Evolutionary conservation across 2,113 vertebrate genomes (phyloP).

Genomic region (Rhizomys pruinosus): DNA sequence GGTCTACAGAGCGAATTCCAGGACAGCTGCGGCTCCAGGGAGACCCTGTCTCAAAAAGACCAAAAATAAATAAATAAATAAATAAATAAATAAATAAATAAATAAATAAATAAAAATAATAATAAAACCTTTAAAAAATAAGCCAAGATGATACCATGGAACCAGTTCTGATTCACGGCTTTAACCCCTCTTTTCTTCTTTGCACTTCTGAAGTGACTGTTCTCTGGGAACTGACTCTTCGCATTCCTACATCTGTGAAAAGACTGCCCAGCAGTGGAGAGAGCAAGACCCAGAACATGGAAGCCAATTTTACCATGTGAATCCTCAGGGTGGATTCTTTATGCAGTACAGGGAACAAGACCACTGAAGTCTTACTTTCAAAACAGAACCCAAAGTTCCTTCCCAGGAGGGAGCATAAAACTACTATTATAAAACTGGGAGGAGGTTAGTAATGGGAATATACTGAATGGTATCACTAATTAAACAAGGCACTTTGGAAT

Average conservation of each 20-base stretch:
- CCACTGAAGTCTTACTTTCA: conserved; percentile 5
- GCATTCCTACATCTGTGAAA: neutral
- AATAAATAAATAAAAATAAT: too few relatives aligned
- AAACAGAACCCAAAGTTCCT: neutral
- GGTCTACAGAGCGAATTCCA: too few relatives aligned
- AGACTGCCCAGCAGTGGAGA: neutral
- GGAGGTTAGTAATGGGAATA: conserved; percentile 68
- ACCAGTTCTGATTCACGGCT: neutral
- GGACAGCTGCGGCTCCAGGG: too few relatives aligned
- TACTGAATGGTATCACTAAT: conserved; percentile 62
- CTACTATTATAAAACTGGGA: conserved; percentile 21
- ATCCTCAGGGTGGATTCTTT: neutral
- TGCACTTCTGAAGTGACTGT: conserved; percentile 5
- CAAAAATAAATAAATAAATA: too few relatives aligned
- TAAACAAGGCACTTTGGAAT: conserved; percentile 70
- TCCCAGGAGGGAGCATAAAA: conserved; percentile 26
- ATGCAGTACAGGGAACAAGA: neutral
- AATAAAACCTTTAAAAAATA: too few relatives aligned
- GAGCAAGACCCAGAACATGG: neutral
- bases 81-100: too few relatives aligned
- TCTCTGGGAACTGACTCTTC: neutral
- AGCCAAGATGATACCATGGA: neutral
- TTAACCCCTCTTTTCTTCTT: neutral
- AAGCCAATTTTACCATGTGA: too few relatives aligned
- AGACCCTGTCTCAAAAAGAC: too few relatives aligned